A percentile compares a stretch with the other conserved stretches of the same genome.
Conservation (phyloP, 2,797 vertebrate genomes). For the Chelonia mydas region DNA sequence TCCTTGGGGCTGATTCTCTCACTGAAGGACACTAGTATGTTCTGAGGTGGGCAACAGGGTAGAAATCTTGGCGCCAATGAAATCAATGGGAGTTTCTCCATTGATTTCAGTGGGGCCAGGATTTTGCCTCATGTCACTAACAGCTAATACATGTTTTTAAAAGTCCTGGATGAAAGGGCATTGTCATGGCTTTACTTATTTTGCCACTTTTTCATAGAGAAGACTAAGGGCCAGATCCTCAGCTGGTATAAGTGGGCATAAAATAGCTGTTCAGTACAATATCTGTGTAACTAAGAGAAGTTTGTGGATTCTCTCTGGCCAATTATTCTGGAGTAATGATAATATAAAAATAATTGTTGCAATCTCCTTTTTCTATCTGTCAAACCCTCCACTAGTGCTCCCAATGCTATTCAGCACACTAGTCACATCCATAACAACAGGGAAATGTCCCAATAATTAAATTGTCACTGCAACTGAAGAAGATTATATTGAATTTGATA, state of each 20-base stretch:
- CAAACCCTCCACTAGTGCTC: neutral
- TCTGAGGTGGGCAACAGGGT: neutral
- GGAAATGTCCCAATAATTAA: neutral
- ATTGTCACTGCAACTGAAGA: neutral
- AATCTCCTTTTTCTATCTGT: neutral
- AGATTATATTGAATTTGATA: neutral
- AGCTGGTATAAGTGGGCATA: neutral
- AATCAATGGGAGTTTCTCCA: neutral
- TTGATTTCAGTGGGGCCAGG: neutral
- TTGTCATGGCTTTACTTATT: neutral
- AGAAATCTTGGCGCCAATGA: accelerated
- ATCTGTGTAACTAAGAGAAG: neutral
- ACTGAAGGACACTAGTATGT: neutral
- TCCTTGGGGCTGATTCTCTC: neutral
- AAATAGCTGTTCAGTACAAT: neutral
- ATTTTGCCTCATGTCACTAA: neutral
- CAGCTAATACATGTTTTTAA: neutral
- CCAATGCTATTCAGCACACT: neutral
- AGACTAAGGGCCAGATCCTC: neutral
- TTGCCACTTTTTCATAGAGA: neutral
- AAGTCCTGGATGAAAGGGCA: neutral
- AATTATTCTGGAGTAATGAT: neutral
- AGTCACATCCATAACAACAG: neutral
- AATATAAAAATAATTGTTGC: neutral
- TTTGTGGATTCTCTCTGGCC: accelerated